Evolutionary conservation across 1,140 invertebrate species (phyloP).

Genomic region (Drosophila rufa): DNA sequence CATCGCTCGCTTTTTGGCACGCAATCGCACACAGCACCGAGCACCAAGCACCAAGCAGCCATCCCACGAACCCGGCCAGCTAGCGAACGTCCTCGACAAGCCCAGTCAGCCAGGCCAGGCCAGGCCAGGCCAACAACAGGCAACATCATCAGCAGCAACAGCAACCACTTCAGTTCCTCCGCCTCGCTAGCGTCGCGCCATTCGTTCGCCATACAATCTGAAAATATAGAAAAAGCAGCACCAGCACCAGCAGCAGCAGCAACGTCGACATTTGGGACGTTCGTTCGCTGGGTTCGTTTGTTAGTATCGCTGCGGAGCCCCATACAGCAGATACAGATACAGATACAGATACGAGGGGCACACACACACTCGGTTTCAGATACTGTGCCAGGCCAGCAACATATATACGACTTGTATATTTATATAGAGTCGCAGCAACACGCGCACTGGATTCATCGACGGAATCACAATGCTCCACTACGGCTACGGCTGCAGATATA

Average conservation of each 20-base stretch:
- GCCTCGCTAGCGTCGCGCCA: slow-evolving; percentile 27
- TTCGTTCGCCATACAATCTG: slow-evolving; percentile 57
- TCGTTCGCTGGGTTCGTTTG: slow-evolving; percentile 56
- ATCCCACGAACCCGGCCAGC: slow-evolving; percentile 39
- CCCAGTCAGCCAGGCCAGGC: slow-evolving; percentile 52
- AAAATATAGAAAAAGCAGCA: slow-evolving; percentile 73
- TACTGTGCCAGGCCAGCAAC: slow-evolving; percentile 35
- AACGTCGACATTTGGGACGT: slow-evolving; percentile 76
- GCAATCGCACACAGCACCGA: slow-evolving; percentile 69
- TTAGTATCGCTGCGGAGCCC: slow-evolving; percentile 67
- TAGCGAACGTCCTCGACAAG: slow-evolving; percentile 76
- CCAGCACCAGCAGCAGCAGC: slow-evolving; percentile 43
- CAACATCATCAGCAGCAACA: slow-evolving; percentile 26
- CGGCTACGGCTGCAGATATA: slow-evolving; percentile 29
- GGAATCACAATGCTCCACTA: slow-evolving; percentile 31
- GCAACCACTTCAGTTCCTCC: slow-evolving; percentile 50
- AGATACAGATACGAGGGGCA: slow-evolving; percentile 63
- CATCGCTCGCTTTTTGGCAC: slow-evolving; percentile 70
- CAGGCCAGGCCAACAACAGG: slow-evolving; percentile 45
- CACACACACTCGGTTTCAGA: slow-evolving; percentile 29
- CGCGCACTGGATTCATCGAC: slow-evolving; percentile 73
- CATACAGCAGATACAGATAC: slow-evolving; percentile 71
- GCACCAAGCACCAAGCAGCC: slow-evolving; percentile 34
- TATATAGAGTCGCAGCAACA: slow-evolving; percentile 66
- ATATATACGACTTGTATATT: slow-evolving; percentile 35